A percentile compares a stretch with the other conserved stretches of the same genome.
These are phyloP conservation scores for Spicauda simplicius DNA, from an alignment of 2,888 invertebrate genomes.

Conservation along the genomic window DNA sequence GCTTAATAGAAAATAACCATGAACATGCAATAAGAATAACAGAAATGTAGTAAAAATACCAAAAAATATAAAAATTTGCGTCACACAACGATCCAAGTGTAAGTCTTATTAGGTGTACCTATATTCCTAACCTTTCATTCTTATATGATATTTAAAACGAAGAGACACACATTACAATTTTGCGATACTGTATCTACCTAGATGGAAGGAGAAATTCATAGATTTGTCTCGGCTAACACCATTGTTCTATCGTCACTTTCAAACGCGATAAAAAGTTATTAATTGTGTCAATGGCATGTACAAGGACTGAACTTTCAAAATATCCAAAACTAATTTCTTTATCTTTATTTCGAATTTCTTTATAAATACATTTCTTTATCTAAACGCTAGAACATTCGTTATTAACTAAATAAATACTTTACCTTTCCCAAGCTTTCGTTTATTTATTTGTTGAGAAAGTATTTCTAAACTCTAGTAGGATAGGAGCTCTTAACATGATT, in stretches of 20 bases:
- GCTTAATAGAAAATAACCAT: too few species aligned
- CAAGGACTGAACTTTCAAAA: slow-evolving; percentile 16
- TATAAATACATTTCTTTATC: neutral
- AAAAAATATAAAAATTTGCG: too few species aligned
- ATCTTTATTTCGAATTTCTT: too few species aligned
- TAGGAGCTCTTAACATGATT: too few species aligned
- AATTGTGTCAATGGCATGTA: slow-evolving; percentile 9
- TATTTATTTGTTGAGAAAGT: neutral
- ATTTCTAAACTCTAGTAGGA: too few species aligned
- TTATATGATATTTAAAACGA: too few species aligned
- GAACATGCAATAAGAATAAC: neutral
- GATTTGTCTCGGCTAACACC: slow-evolving; percentile 21
- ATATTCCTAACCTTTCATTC: too few species aligned
- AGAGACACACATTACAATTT: neutral
- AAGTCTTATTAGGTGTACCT: too few species aligned
- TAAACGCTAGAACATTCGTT: neutral
- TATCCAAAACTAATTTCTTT: neutral
- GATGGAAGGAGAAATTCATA: slow-evolving; percentile 22
- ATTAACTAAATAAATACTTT: neutral
- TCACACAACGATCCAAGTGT: too few species aligned
- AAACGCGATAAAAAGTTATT: slow-evolving; percentile 13
- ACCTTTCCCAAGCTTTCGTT: neutral
- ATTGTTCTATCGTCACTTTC: slow-evolving; percentile 31
- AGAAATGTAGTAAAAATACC: too few species aligned
- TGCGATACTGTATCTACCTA: neutral